Evolutionary conservation across 37 sponge, comb jelly and placozoan genomes (phyloP).

Genomic region (Beroe ovata): DNA sequence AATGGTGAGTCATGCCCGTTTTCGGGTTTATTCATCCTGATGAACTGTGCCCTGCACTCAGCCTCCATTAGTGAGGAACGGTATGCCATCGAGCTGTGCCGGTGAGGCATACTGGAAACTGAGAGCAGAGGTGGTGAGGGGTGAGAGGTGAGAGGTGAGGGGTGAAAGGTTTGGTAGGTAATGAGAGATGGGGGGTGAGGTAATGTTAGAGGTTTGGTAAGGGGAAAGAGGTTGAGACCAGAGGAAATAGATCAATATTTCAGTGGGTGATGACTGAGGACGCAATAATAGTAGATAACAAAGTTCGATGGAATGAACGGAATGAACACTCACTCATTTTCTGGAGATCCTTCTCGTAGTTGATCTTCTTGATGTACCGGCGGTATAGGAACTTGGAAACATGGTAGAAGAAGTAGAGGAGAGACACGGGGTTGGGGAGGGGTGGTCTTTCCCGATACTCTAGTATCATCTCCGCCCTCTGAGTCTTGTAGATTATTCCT

Average conservation of each 20-base stretch:
- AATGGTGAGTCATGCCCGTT: neutral
- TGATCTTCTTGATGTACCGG: conserved; percentile 47
- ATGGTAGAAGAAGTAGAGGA: conserved; percentile 31
- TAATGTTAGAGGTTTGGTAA: neutral
- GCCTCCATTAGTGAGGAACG: conserved; percentile 59
- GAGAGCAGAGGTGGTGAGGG: neutral
- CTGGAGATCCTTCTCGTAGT: conserved; percentile 61
- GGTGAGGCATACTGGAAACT: conserved; percentile 52
- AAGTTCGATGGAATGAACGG: too few species aligned
- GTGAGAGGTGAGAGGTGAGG: too few species aligned
- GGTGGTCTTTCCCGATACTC: conserved; percentile 55
- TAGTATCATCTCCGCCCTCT: conserved; percentile 62
- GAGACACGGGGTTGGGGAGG: conserved; percentile 53
- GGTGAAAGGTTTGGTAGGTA: too few species aligned
- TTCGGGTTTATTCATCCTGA: conserved; percentile 3
- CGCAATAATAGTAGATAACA: too few species aligned
- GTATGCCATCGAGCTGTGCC: conserved; percentile 68
- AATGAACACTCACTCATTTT: conserved; percentile 65
- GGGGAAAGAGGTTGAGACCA: too few species aligned
- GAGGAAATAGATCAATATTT: too few species aligned
- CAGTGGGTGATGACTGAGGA: too few species aligned
- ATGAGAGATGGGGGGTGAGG: neutral
- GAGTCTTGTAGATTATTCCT: conserved; percentile 67
- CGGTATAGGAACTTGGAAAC: neutral
- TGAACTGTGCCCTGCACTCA: conserved; percentile 60